Evolutionary conservation across 2,888 invertebrate genomes (phyloP).

Genomic region (Cylindroiulus punctatus): DNA sequence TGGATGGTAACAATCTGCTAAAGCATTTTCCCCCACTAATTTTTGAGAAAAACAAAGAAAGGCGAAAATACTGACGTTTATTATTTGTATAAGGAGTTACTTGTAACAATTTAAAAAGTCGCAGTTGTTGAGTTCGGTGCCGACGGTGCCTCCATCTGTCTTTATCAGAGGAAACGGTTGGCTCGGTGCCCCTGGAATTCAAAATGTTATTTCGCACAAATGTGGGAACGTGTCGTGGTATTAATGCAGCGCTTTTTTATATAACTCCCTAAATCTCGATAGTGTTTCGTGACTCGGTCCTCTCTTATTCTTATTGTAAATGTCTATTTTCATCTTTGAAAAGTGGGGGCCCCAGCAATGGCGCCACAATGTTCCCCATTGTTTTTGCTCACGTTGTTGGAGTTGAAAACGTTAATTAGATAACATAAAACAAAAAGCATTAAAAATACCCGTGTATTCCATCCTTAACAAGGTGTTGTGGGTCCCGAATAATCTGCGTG

Average conservation of each 20-base stretch:
- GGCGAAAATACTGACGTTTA: neutral
- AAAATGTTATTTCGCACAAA: slow-evolving; percentile 47
- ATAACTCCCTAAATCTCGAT: slow-evolving; percentile 50
- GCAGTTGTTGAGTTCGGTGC: neutral
- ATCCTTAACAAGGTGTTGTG: neutral
- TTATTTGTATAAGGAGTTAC: neutral
- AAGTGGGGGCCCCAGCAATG: slow-evolving; percentile 5
- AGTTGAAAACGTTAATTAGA: slow-evolving; percentile 47
- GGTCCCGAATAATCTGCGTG: slow-evolving; percentile 27
- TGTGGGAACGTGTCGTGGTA: slow-evolving; percentile 51
- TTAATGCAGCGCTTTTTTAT: slow-evolving; percentile 49
- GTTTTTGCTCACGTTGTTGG: slow-evolving; percentile 52
- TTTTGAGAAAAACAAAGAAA: neutral
- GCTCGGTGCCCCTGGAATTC: neutral
- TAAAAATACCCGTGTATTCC: slow-evolving; percentile 10
- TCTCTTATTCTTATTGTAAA: slow-evolving; percentile 19
- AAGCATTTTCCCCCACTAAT: neutral
- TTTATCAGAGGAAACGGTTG: neutral
- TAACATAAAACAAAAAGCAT: neutral
- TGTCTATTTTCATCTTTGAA: slow-evolving; percentile 31
- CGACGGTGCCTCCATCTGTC: neutral
- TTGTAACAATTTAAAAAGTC: neutral
- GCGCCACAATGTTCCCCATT: neutral
- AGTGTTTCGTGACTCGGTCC: slow-evolving; percentile 45
- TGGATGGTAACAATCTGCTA: neutral